Evolutionary conservation across 2,113 vertebrate genomes (phyloP).

Genomic region (Cyprinus carpio): DNA sequence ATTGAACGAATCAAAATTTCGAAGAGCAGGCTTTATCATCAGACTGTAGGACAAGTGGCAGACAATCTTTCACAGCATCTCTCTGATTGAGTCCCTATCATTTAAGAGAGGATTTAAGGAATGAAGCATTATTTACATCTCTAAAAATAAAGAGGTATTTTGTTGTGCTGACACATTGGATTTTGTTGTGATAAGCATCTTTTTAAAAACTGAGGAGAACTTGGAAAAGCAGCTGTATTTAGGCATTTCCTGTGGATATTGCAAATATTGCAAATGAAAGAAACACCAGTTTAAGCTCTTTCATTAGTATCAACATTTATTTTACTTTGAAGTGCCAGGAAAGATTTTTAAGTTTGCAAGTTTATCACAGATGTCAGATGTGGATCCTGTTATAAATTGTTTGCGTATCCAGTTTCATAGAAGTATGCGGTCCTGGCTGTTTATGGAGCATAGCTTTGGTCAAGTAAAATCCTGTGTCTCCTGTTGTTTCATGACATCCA

Average conservation of each 20-base stretch:
- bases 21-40: no score
- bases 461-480: slow-evolving; percentile 38
- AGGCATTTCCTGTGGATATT: not conserved
- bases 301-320: not conserved
- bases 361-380: not conserved
- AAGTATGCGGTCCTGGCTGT: slow-evolving; percentile 7
- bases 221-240: not conserved
- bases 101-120: not conserved
- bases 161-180: no score
- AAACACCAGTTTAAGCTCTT: not conserved
- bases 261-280: not conserved
- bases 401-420: not conserved
- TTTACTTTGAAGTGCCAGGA: not conserved
- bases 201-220: not conserved
- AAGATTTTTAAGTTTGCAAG: not conserved
- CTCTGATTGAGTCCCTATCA: not conserved
- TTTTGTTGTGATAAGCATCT: no score
- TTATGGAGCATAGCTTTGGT: slow-evolving; percentile 15
- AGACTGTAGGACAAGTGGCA: no score
- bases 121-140: not conserved
- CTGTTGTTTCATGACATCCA: slow-evolving; percentile 23
- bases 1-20: no score
- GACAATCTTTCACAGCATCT: no score
- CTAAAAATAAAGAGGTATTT: no score
- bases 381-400: not conserved